phyloP scores from a whole-genome alignment of 2,888 invertebrate genomes.

The Empis livida region DNA sequence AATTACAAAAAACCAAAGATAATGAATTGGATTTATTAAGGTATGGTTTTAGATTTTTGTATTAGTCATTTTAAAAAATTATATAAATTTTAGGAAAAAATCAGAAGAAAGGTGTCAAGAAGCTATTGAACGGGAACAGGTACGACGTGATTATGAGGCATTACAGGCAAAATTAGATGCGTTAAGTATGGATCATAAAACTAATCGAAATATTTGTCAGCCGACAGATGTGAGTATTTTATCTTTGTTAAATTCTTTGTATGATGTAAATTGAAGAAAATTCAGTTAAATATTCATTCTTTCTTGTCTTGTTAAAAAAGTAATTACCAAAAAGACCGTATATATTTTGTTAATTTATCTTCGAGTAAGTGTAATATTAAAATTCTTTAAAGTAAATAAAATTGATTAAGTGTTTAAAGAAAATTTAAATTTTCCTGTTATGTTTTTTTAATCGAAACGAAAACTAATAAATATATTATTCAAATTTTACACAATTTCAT shows the following conservation, averaged over 20 bases:
- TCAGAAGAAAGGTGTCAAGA: constrained; percentile 34
- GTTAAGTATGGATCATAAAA: constrained; percentile 16
- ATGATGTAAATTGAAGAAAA: too few species aligned
- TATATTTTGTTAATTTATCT: too few species aligned
- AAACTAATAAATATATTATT: too few species aligned
- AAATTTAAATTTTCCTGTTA: too few species aligned
- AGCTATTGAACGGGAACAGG: constrained; percentile 39
- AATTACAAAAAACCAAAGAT: constrained; percentile 17
- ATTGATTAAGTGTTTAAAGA: not conserved
- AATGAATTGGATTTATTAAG: constrained; percentile 19
- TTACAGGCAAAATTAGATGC: constrained; percentile 38
- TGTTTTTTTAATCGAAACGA: too few species aligned
- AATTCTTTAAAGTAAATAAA: too few species aligned
- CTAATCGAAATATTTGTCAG: constrained; percentile 2
- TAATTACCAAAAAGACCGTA: too few species aligned
- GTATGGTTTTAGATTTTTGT: constrained; percentile 8
- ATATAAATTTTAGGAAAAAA: constrained; percentile 19
- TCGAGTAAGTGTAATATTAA: too few species aligned
- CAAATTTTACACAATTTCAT: too few species aligned
- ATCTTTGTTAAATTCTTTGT: too few species aligned
- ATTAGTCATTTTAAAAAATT: not conserved
- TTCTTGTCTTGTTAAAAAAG: too few species aligned
- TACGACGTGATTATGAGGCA: constrained; percentile 39
- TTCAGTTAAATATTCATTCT: too few species aligned
- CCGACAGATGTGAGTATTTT: constrained; percentile 21